These are phyloP conservation scores for Stichopus horrens DNA, from an alignment of 53 echinoderm and acorn worm genomes.

Conservation along the genomic window DNA sequence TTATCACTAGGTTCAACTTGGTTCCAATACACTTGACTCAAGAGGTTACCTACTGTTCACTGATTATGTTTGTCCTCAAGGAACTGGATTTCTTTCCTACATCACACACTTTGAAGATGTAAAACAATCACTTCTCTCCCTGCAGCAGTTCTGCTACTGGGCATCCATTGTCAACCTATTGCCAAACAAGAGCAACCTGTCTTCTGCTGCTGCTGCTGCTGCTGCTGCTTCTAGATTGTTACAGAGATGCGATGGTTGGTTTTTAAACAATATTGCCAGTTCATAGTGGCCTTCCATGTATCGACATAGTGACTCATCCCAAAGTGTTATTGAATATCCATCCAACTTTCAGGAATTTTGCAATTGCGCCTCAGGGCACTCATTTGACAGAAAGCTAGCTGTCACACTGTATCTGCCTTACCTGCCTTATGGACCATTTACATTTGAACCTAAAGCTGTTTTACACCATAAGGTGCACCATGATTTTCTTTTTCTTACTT, in stretches of 20 bases:
- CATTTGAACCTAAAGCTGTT: conserved; percentile 54
- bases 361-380: conserved; percentile 43
- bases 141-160: no score
- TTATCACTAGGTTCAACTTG: no score
- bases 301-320: conserved; percentile 46
- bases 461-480: conserved; percentile 58
- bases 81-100: no score
- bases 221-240: conserved; percentile 53
- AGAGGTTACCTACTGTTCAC: no score
- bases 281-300: conserved; percentile 58
- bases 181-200: no score
- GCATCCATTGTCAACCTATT: no score
- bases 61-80: no score
- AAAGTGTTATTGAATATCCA: conserved; percentile 36
- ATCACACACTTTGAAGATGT: no score
- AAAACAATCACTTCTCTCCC: no score
- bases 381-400: conserved; percentile 36
- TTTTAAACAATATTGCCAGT: conserved; percentile 55
- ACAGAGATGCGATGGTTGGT: conserved; percentile 10
- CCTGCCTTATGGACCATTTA: conserved; percentile 41
- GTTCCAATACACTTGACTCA: no score
- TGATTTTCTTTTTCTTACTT: conserved; percentile 43
- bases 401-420: not conserved
- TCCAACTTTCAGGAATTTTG: conserved; percentile 63
- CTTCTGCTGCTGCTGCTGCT: no score